phyloP scores from a whole-genome alignment of 2,113 vertebrate genomes.

The Coptodon bakossiorum region DNA sequence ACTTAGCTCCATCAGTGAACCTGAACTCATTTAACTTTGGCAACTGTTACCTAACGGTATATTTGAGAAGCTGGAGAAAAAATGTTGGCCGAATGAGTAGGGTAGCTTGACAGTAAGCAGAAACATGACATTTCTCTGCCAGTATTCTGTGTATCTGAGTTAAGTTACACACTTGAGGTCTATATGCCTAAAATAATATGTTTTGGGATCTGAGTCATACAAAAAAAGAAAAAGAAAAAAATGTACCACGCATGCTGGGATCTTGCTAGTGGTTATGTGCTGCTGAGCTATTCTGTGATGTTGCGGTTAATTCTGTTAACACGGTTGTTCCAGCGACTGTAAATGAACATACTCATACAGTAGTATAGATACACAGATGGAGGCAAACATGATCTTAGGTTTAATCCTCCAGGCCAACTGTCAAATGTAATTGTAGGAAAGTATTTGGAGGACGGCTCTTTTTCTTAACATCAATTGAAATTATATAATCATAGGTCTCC shows the following conservation, averaged over 20 bases:
- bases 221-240: neutral
- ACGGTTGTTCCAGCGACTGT: neutral
- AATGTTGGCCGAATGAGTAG: neutral
- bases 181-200: neutral
- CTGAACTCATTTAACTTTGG: neutral
- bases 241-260: slow-evolving; percentile 10
- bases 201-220: neutral
- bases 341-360: neutral
- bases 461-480: slow-evolving; percentile 44
- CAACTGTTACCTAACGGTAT: neutral
- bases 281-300: neutral
- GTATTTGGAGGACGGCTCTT: slow-evolving; percentile 11
- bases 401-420: slow-evolving; percentile 18
- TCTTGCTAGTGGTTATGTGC: slow-evolving; percentile 18
- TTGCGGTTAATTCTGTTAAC: slow-evolving; percentile 35
- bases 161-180: neutral
- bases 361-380: neutral
- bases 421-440: slow-evolving; percentile 51
- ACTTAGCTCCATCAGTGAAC: neutral
- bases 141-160: neutral
- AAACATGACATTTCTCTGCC: neutral
- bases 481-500: slow-evolving; percentile 49
- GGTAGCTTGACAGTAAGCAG: neutral
- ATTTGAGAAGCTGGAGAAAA: neutral
- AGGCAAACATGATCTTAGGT: slow-evolving; percentile 4